phyloP scores from a whole-genome alignment of 92 coral and sea anemone species.

The Diadumene lineata region DNA sequence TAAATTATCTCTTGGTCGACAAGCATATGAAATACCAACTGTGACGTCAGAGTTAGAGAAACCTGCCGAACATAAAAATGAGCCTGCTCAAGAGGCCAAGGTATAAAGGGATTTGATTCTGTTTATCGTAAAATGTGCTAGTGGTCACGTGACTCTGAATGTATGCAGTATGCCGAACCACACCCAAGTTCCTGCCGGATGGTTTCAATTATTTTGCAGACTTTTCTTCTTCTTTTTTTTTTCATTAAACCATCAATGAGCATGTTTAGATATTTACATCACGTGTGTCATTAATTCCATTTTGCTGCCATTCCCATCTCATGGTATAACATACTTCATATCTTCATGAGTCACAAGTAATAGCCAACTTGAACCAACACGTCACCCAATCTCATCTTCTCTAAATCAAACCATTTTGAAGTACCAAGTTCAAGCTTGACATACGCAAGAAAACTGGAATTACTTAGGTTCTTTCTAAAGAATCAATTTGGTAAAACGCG shows the following conservation, averaged over 20 bases:
- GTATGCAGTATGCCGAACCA: not conserved
- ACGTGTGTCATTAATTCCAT: too few relatives aligned
- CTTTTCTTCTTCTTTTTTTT: too few relatives aligned
- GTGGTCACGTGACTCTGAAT: slow-evolving; percentile 15
- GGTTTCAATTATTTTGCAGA: not conserved
- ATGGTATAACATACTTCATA: slow-evolving; percentile 2
- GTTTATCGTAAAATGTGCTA: not conserved
- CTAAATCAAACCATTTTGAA: too few relatives aligned
- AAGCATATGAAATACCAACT: slow-evolving; percentile 32
- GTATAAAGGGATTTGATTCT: slow-evolving; percentile 8
- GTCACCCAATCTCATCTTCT: too few relatives aligned
- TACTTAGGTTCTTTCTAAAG: too few relatives aligned
- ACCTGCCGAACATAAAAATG: slow-evolving; percentile 18
- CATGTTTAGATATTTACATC: not conserved
- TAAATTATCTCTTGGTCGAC: slow-evolving; percentile 46
- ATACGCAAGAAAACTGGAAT: too few relatives aligned
- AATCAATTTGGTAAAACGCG: too few relatives aligned
- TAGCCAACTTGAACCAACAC: not conserved
- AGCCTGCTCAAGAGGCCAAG: slow-evolving; percentile 26
- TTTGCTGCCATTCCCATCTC: too few relatives aligned
- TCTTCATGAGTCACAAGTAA: not conserved
- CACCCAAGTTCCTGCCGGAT: slow-evolving; percentile 2
- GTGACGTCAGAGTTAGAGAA: slow-evolving; percentile 16
- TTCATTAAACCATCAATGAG: too few relatives aligned
- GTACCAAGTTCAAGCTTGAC: too few relatives aligned